Percentiles rank a stretch among this genome's conserved stretches.
phyloP scores from a whole-genome alignment of 2,888 invertebrate genomes.

The Trichacis sp. region DNA sequence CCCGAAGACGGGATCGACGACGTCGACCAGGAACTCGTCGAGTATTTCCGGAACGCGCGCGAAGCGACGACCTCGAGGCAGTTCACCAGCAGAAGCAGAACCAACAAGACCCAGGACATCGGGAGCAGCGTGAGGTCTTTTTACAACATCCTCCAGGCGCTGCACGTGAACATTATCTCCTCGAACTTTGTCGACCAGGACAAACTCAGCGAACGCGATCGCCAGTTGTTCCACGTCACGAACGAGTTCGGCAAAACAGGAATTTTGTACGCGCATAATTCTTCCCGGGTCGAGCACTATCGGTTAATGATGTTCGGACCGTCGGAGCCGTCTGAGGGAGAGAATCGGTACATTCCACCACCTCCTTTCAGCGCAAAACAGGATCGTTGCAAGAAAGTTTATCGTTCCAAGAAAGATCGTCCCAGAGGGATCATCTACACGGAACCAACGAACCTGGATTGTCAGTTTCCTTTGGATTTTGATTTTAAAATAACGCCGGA shows the following conservation, averaged over 20 bases:
- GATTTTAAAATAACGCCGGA: neutral
- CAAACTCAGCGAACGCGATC: conserved; percentile 46
- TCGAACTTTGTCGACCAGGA: conserved; percentile 38
- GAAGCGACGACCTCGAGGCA: neutral
- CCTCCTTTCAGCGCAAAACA: conserved; percentile 42
- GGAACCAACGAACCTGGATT: neutral
- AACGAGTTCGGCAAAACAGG: conserved; percentile 24
- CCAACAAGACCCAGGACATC: conserved; percentile 60
- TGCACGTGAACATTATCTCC: conserved; percentile 55
- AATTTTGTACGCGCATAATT: conserved; percentile 6
- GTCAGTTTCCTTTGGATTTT: conserved; percentile 5
- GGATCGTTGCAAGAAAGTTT: neutral
- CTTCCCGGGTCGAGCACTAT: conserved; percentile 35
- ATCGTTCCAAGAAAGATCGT: neutral
- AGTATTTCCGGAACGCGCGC: conserved; percentile 44
- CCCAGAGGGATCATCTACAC: conserved; percentile 12
- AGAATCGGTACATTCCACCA: conserved; percentile 51
- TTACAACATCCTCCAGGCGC: conserved; percentile 60
- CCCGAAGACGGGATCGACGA: too few species aligned
- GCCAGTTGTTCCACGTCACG: conserved; percentile 48
- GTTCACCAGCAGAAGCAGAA: conserved; percentile 2
- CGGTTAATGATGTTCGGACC: conserved; percentile 52
- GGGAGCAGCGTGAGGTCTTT: conserved; percentile 66
- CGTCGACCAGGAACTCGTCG: conserved; percentile 54
- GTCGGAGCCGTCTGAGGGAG: neutral